Conservation (phyloP, 2,888 invertebrate species). For the Abrostola triplasia region DNA sequence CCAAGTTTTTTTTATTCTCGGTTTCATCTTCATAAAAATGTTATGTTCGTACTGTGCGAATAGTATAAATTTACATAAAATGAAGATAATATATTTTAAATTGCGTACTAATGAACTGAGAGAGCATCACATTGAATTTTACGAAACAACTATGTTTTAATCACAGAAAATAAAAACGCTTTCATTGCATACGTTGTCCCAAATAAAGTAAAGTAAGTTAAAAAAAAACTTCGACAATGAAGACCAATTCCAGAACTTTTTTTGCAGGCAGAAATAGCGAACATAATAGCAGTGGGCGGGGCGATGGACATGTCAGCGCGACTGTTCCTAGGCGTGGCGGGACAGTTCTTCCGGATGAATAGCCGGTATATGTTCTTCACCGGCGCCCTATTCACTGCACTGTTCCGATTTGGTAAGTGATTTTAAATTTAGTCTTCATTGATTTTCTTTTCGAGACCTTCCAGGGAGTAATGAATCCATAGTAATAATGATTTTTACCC, state of each 20-base stretch:
- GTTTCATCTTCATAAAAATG: too few relatives aligned
- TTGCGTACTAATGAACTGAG: neutral
- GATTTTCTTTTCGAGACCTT: too few relatives aligned
- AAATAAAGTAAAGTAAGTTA: neutral
- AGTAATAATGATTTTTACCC: too few relatives aligned
- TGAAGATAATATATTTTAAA: neutral
- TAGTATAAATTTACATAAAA: too few relatives aligned
- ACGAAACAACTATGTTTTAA: neutral
- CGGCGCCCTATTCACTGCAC: constrained; percentile 87
- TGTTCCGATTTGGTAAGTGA: constrained; percentile 88
- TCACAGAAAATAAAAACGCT: too few relatives aligned
- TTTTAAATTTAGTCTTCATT: neutral
- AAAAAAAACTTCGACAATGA: neutral
- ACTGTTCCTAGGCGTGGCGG: constrained; percentile 87
- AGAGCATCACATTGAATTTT: neutral
- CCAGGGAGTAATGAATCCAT: too few relatives aligned
- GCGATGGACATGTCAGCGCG: constrained; percentile 89
- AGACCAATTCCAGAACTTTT: neutral
- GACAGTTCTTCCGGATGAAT: constrained; percentile 86
- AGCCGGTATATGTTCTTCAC: constrained; percentile 88
- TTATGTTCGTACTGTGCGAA: too few relatives aligned
- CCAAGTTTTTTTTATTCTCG: neutral
- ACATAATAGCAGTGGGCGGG: constrained; percentile 89
- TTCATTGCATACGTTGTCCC: too few relatives aligned
- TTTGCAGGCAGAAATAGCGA: constrained; percentile 85